Percentiles rank a stretch among this genome's conserved stretches.
phyloP scores from a whole-genome alignment of 2,888 invertebrate species.

The Drosophila aldrichi region DNA sequence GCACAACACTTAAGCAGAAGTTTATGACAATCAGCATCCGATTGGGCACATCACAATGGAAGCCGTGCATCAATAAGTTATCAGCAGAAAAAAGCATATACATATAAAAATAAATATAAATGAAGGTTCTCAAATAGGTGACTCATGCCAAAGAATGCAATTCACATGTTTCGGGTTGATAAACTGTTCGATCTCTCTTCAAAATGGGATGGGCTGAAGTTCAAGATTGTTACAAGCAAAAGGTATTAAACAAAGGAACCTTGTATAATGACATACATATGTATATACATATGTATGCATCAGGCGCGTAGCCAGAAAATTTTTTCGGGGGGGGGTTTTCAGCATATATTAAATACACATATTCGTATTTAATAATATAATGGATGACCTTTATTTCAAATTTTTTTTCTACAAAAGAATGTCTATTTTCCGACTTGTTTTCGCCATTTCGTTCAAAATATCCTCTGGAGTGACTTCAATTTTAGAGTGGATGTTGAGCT shows the following conservation, averaged over 20 bases:
- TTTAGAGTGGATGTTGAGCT: too few relatives aligned
- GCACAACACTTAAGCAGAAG: conserved; percentile 60
- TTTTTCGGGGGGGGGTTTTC: too few relatives aligned
- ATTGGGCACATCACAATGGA: conserved; percentile 34
- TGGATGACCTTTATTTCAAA: too few relatives aligned
- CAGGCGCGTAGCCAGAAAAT: too few relatives aligned
- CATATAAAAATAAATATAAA: neutral
- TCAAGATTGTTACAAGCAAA: conserved; percentile 45
- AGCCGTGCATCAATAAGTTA: conserved; percentile 28
- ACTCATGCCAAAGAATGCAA: conserved; percentile 57
- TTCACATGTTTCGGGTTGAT: conserved; percentile 50
- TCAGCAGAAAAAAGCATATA: neutral
- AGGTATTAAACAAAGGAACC: conserved; percentile 26
- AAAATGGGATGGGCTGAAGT: conserved; percentile 43
- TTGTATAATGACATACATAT: neutral
- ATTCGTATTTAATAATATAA: too few relatives aligned
- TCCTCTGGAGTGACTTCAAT: too few relatives aligned
- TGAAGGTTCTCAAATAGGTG: conserved; percentile 35
- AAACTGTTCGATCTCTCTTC: conserved; percentile 34
- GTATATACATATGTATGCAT: conserved; percentile 4
- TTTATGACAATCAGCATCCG: conserved; percentile 49
- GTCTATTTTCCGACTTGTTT: too few relatives aligned
- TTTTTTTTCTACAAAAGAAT: too few relatives aligned
- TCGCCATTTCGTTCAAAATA: too few relatives aligned
- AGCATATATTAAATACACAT: too few relatives aligned